A percentile compares a stretch with the other conserved stretches of the same genome.
These are phyloP conservation scores for Tachysurus fulvidraco DNA, from an alignment of 2,113 vertebrate genomes.

Conservation along the genomic window DNA sequence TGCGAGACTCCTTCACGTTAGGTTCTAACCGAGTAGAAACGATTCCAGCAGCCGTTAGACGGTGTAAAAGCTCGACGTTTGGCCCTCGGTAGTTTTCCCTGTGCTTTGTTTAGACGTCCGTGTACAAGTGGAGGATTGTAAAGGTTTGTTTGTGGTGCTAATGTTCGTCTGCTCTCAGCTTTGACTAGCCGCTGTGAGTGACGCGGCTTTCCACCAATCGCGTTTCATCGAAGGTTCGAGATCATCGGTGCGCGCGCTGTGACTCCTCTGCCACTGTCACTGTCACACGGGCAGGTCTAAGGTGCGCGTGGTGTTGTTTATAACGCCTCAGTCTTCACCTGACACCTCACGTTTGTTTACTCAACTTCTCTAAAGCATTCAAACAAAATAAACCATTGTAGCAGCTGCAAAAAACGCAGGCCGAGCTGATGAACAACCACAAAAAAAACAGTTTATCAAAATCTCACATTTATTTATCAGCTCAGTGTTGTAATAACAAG, in stretches of 20 bases:
- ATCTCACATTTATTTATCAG: background rate
- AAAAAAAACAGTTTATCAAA: background rate
- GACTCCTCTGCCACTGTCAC: background rate
- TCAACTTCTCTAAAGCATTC: background rate
- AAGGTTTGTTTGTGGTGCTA: constrained; percentile 49
- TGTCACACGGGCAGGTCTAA: background rate
- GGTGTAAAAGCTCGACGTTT: too few species aligned
- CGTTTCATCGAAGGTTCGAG: constrained; percentile 4
- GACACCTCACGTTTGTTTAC: background rate
- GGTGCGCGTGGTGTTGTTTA: background rate
- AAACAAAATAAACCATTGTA: background rate
- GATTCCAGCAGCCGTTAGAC: background rate
- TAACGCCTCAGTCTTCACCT: background rate
- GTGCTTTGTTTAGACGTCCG: background rate
- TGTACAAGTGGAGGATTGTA: background rate
- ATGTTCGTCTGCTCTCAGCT: constrained; percentile 33
- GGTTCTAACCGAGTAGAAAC: background rate
- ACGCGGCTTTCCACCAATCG: constrained; percentile 53
- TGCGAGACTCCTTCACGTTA: background rate
- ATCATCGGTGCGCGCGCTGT: background rate
- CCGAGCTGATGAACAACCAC: background rate
- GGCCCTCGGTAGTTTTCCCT: too few species aligned
- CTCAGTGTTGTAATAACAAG: background rate
- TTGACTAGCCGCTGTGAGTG: constrained; percentile 47
- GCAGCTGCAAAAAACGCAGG: background rate